These are phyloP conservation scores for Xestoiulus laeticollis DNA, from an alignment of 2,888 invertebrate genomes.

Conservation along the genomic window DNA sequence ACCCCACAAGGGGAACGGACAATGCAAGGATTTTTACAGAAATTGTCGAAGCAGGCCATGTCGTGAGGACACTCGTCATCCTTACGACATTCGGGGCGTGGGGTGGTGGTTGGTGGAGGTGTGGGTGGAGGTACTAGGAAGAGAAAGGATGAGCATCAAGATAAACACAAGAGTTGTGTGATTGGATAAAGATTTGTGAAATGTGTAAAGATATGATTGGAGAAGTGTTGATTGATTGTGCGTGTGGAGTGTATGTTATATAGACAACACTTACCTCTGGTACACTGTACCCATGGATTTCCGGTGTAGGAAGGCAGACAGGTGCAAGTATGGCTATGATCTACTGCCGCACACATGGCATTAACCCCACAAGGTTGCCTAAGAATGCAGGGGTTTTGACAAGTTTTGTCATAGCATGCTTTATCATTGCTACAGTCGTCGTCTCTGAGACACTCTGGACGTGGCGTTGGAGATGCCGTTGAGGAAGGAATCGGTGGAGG, in stretches of 20 bases:
- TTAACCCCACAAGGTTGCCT: constrained; percentile 83
- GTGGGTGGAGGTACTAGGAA: neutral
- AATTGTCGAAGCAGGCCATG: constrained; percentile 82
- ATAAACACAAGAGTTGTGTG: no score
- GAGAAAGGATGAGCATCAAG: no score
- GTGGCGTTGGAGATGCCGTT: no score
- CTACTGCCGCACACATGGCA: constrained; percentile 77
- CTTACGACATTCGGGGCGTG: constrained; percentile 80
- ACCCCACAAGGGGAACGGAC: constrained; percentile 80
- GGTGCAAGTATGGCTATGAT: constrained; percentile 61
- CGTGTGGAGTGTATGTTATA: no score
- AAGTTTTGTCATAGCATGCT: constrained; percentile 67
- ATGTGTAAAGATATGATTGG: no score
- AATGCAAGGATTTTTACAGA: constrained; percentile 81
- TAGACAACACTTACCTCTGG: no score
- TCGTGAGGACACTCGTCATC: constrained; percentile 62
- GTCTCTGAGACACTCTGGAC: constrained; percentile 85
- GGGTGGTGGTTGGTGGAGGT: constrained; percentile 7
- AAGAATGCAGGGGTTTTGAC: constrained; percentile 72
- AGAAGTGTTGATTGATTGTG: neutral
- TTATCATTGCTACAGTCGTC: constrained; percentile 75
- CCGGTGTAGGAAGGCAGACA: neutral
- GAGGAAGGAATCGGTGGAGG: no score
- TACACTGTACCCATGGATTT: no score
- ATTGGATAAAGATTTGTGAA: no score